Evolutionary conservation across 2,797 vertebrate species (phyloP).

Genomic region (Psittacula echo): DNA sequence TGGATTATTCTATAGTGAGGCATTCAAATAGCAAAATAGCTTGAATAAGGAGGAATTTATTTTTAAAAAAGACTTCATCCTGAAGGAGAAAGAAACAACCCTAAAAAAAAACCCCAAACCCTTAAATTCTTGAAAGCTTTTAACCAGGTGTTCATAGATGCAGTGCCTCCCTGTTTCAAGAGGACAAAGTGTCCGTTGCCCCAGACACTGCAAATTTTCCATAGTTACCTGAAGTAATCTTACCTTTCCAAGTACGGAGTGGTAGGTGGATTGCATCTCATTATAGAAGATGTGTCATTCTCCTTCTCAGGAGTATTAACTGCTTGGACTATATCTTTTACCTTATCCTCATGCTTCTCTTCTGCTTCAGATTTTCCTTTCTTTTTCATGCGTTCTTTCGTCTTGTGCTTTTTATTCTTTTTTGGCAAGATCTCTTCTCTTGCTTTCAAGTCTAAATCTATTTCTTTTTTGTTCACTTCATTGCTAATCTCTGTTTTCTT

Average conservation of each 20-base stretch:
- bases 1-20: not conserved
- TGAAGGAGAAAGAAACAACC: not conserved
- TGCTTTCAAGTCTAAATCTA: not conserved
- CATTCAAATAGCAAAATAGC: not conserved
- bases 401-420: conserved; percentile 35
- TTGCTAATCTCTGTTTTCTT: not conserved
- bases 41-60: not conserved
- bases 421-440: conserved; percentile 1
- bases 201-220: not conserved
- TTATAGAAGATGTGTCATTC: conserved; percentile 71
- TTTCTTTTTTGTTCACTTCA: not conserved
- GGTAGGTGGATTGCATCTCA: conserved; percentile 84
- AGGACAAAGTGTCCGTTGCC: not conserved
- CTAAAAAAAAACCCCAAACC: not conserved
- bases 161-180: not conserved
- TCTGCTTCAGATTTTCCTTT: not conserved
- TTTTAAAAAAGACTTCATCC: not conserved
- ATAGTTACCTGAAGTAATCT: conserved; percentile 16
- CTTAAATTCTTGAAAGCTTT: not conserved
- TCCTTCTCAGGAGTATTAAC: conserved; percentile 63
- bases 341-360: not conserved
- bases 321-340: not conserved
- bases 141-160: not conserved
- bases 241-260: conserved; percentile 89
- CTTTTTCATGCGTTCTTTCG: conserved; percentile 47